Evolutionary conservation across 2,797 vertebrate genomes (phyloP).

Genomic region (Cossypha dichroa): DNA sequence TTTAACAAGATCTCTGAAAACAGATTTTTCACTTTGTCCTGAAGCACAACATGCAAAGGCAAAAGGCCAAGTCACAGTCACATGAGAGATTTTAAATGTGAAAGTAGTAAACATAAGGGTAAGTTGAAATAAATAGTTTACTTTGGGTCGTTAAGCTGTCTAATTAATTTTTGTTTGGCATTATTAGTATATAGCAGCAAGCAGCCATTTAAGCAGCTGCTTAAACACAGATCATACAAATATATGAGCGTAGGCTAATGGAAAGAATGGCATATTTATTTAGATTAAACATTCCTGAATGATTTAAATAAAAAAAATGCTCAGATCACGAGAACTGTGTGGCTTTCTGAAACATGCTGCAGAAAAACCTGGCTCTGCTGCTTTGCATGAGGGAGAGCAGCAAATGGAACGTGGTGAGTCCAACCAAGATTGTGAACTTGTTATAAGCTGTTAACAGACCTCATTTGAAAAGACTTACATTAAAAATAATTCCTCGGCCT

Average conservation of each 20-base stretch:
- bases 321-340: not conserved
- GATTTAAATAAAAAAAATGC: not conserved
- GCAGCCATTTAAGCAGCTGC: constrained; percentile 16
- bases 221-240: constrained; percentile 23
- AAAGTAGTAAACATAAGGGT: constrained; percentile 8
- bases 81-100: not conserved
- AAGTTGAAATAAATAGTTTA: constrained; percentile 39
- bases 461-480: not conserved
- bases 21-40: not conserved
- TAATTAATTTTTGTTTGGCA: constrained; percentile 11
- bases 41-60: not conserved
- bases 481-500: constrained; percentile 27
- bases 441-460: not conserved
- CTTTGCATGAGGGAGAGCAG: not conserved
- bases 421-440: not conserved
- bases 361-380: not conserved
- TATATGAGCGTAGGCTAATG: constrained; percentile 3
- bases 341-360: not conserved
- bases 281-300: constrained; percentile 46
- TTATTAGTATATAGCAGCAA: not conserved
- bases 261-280: constrained; percentile 56
- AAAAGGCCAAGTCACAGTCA: constrained; percentile 3
- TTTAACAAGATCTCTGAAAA: not conserved
- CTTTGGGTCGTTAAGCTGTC: not conserved
- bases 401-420: not conserved